Evolutionary conservation across 2,113 vertebrate species (phyloP).

Genomic region (Tonatia bakeri): DNA sequence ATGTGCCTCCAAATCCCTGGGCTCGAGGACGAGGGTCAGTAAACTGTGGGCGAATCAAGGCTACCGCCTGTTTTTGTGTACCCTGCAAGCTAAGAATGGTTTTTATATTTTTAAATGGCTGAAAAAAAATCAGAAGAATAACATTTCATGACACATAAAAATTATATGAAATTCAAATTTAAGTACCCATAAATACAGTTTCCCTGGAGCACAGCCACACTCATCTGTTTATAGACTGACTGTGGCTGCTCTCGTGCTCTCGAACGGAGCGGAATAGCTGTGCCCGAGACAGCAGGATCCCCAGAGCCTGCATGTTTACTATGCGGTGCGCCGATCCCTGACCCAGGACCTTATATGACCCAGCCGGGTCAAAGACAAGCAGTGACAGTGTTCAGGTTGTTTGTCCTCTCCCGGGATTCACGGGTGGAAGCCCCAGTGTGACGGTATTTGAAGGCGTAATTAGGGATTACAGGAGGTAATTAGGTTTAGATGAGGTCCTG

Average conservation of each 20-base stretch:
- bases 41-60: background rate
- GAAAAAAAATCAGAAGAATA: constrained; percentile 34
- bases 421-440: background rate
- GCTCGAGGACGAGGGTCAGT: background rate
- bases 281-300: too few species aligned
- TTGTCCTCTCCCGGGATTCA: too few species aligned
- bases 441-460: background rate
- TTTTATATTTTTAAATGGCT: constrained; percentile 50
- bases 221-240: background rate
- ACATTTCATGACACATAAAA: constrained; percentile 59
- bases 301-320: background rate
- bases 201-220: constrained; percentile 29
- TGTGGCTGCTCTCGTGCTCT: background rate
- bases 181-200: constrained; percentile 41
- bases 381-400: background rate
- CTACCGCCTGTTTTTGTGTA: background rate
- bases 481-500: background rate
- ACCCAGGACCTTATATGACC: background rate
- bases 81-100: background rate
- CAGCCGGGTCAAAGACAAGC: background rate
- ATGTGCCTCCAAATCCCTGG: background rate
- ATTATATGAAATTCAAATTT: constrained; percentile 67
- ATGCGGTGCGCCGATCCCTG: background rate
- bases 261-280: background rate
- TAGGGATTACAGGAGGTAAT: background rate